Evolutionary conservation across 2,888 invertebrate species (phyloP), one percentile per base, ranked within the genome.

Genomic region (Oscheius sp.): DNA sequence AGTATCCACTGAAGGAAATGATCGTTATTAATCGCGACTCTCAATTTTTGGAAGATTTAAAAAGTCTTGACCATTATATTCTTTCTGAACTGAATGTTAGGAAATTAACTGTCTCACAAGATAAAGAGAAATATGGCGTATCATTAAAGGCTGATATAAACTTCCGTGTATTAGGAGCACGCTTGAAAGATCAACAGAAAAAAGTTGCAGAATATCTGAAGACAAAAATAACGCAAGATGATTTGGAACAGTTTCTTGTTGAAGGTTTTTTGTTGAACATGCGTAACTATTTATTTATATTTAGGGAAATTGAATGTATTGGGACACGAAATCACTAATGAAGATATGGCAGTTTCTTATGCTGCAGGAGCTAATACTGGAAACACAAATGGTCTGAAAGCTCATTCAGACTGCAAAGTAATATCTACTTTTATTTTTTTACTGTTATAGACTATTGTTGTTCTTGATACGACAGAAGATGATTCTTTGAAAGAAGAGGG

Each of bases 401-500:
- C 73, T 4, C 71, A 71, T 82, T 85, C 65, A 67, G 81, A 78
- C 54, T 71, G 70, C 12, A 78, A 72, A 61, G 71, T 67, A 14
- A 61, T n/a, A 9, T 41, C 22, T 28, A 14, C 8, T 44, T 9
- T 4, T 14, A 2, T 44, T 6, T 12, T 22, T 2, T 59, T 14
- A 6, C 8, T 47, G 12, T 45, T 62, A 73, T 71, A 89, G 88
- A 86, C 95, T 1, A 89, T 98, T 54, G 92, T 98, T 57, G 88
- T 98, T 64, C 88, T 98, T 78, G 93, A 97, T 86, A 91, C 94
- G 64, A 92, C 92, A 0, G 93, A 93, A 1, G 94, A 94, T 86
- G 92, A 93, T 84, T 91, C 91, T 28, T 92, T 96, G 91, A 89
- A 93, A 73, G 93, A 95, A 85, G 97, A 98, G 89, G 98, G 98